These are phyloP conservation scores for Catharus fuscescens DNA, from an alignment of 2,113 vertebrate species.

Conservation along the genomic window DNA sequence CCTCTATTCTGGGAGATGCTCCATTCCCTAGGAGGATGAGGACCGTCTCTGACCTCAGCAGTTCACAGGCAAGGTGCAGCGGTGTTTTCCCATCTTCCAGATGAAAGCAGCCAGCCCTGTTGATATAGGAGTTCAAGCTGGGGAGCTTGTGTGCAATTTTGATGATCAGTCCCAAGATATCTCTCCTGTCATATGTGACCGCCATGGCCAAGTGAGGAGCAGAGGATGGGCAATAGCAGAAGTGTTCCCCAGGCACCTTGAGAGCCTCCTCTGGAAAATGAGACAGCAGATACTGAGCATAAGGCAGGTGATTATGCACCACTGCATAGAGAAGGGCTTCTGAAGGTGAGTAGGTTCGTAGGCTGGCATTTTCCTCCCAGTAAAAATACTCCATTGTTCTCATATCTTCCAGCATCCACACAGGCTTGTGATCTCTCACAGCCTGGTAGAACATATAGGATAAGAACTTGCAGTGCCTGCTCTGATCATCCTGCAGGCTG, in stretches of 20 bases:
- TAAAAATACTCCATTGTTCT: constrained; percentile 87
- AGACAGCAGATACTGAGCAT: constrained; percentile 83
- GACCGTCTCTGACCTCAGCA: constrained; percentile 81
- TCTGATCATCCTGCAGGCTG: constrained; percentile 70
- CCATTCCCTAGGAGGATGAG: constrained; percentile 84
- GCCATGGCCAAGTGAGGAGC: constrained; percentile 86
- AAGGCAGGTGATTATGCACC: constrained; percentile 87
- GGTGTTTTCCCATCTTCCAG: constrained; percentile 83
- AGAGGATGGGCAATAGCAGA: constrained; percentile 83
- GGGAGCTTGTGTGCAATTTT: constrained; percentile 79
- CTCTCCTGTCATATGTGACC: constrained; percentile 84
- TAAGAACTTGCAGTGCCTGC: constrained; percentile 76
- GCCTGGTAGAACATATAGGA: constrained; percentile 89
- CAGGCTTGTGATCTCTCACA: constrained; percentile 86
- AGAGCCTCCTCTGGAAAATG: constrained; percentile 82
- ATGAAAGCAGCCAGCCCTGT: constrained; percentile 76
- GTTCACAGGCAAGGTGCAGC: constrained; percentile 86
- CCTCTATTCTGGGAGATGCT: constrained; percentile 79
- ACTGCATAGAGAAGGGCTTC: constrained; percentile 90
- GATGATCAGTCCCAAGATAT: constrained; percentile 84
- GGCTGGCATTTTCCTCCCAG: constrained; percentile 79
- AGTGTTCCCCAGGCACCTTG: constrained; percentile 82
- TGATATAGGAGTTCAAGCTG: constrained; percentile 76
- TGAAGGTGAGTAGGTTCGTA: constrained; percentile 82
- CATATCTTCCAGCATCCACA: constrained; percentile 92